Conservation (phyloP, 2,113 vertebrate genomes). For the Pterophyllum scalare region DNA sequence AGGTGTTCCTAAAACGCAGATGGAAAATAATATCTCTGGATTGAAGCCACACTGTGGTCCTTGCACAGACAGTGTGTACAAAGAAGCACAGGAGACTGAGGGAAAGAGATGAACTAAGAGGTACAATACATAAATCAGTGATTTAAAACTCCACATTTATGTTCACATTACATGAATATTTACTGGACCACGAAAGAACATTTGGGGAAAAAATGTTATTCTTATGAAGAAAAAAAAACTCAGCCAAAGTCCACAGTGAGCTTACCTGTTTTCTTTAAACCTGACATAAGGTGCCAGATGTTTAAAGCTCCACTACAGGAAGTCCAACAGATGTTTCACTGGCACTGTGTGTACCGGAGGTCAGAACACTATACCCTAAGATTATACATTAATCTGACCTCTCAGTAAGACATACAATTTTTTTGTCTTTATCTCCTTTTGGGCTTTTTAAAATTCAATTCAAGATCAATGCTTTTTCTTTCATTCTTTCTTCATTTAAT, state of each 20-base stretch:
- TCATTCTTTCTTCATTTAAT: constrained; percentile 58
- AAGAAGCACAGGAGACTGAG: neutral
- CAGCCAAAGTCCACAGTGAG: neutral
- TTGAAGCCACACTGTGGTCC: neutral
- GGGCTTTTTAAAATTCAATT: constrained; percentile 58
- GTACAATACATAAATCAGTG: neutral
- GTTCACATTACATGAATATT: constrained; percentile 7
- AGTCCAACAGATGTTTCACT: constrained; percentile 56
- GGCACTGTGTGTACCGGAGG: constrained; percentile 13
- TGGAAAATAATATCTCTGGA: constrained; percentile 50
- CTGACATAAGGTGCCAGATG: constrained; percentile 63
- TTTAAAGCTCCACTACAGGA: constrained; percentile 50
- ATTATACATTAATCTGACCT: constrained; percentile 23
- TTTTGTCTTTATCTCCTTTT: constrained; percentile 37
- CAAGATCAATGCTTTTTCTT: constrained; percentile 44
- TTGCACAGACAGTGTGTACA: neutral
- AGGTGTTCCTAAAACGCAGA: constrained; percentile 53
- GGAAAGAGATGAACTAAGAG: neutral
- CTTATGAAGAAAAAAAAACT: constrained; percentile 15
- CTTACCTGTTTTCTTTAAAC: constrained; percentile 59
- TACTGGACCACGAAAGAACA: constrained; percentile 13
- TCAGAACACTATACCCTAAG: constrained; percentile 19
- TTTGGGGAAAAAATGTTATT: constrained; percentile 15
- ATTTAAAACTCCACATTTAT: neutral
- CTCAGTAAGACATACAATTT: constrained; percentile 51